Evolutionary conservation across 2,113 vertebrate species (phyloP).

Genomic region (Sardina pilchardus): DNA sequence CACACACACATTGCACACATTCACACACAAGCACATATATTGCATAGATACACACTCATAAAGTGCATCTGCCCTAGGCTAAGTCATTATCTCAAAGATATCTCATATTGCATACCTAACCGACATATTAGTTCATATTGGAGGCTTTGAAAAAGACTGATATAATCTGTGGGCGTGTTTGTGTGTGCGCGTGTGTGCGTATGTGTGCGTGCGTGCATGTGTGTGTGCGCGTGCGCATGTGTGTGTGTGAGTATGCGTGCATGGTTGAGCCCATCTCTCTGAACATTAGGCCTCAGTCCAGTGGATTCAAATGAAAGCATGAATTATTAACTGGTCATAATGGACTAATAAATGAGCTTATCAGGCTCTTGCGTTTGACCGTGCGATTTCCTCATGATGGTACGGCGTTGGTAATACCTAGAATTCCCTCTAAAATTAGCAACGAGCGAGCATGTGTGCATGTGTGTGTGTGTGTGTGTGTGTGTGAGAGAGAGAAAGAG

Average conservation of each 20-base stretch:
- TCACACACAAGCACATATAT: slow-evolving; percentile 20
- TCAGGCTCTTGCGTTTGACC: neutral
- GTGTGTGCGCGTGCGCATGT: too few relatives aligned
- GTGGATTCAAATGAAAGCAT: neutral
- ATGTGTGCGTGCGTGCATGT: too few relatives aligned
- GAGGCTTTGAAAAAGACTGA: too few relatives aligned
- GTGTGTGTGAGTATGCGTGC: neutral
- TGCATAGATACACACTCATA: neutral
- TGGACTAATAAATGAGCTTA: neutral
- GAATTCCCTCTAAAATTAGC: neutral
- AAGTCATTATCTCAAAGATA: neutral
- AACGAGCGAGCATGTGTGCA: too few relatives aligned
- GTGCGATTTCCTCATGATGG: neutral
- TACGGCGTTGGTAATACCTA: neutral
- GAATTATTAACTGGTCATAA: neutral
- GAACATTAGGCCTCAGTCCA: neutral
- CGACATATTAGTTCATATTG: too few relatives aligned
- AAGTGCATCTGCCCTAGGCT: neutral
- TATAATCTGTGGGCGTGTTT: too few relatives aligned
- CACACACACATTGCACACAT: slow-evolving; percentile 20
- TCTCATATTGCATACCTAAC: neutral
- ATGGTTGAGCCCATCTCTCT: neutral
- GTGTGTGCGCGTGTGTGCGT: too few relatives aligned
- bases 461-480: too few relatives aligned
- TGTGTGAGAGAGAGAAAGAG: neutral